phyloP scores from a whole-genome alignment of 2,113 vertebrate species.

The Eolophus roseicapilla region DNA sequence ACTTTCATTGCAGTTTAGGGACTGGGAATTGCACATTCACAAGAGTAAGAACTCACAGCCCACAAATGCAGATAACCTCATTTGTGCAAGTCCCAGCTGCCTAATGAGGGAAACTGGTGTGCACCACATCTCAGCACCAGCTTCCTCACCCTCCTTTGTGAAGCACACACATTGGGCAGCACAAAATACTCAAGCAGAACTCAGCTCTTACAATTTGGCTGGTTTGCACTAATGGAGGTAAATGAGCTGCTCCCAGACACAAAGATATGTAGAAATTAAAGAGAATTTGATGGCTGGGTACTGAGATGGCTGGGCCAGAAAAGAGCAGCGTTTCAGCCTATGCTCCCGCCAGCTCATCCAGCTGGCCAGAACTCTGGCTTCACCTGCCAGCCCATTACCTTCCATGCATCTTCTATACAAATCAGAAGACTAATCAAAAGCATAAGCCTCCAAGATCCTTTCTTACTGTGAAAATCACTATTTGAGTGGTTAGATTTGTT shows the following conservation, averaged over 20 bases:
- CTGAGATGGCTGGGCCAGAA: background rate
- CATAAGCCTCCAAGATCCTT: background rate
- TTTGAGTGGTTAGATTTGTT: background rate
- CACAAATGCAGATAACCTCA: rapidly evolving
- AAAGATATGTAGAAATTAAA: background rate
- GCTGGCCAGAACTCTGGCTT: background rate
- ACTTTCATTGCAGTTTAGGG: background rate
- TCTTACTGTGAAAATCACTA: background rate
- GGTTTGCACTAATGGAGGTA: background rate
- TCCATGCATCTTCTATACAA: background rate
- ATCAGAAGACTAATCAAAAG: background rate
- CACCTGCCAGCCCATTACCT: background rate
- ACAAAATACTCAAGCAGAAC: background rate
- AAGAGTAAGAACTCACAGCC: background rate
- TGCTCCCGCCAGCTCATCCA: background rate
- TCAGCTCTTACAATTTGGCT: background rate
- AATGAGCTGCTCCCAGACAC: background rate
- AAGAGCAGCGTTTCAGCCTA: background rate
- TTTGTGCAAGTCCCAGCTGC: background rate
- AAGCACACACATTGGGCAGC: background rate
- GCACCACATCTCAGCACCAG: background rate
- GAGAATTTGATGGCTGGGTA: background rate
- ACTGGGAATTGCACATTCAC: background rate
- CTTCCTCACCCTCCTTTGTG: background rate
- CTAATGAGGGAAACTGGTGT: background rate